Conservation (phyloP, 2,888 invertebrate genomes). For the Melikaiella ostensackeni region DNA sequence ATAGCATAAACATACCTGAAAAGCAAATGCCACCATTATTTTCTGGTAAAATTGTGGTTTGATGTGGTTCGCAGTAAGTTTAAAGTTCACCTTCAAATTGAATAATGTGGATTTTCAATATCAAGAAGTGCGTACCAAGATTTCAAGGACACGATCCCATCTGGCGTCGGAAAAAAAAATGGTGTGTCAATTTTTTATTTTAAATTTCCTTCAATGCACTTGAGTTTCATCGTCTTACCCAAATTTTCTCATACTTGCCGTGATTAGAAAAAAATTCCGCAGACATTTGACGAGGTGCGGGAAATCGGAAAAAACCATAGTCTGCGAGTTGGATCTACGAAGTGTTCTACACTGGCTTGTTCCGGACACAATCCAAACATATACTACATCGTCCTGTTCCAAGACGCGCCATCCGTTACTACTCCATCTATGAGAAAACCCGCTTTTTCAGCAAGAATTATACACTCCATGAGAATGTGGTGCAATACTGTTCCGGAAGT, state of each 20-base stretch:
- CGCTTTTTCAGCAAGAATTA: conserved; percentile 55
- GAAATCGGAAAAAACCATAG: conserved; percentile 49
- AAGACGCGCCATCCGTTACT: conserved; percentile 55
- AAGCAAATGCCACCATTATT: neutral
- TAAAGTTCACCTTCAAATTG: no score
- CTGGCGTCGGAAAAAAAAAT: neutral
- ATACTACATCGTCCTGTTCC: conserved; percentile 49
- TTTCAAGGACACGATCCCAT: neutral
- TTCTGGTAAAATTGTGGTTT: conserved; percentile 16
- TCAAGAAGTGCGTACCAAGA: conserved; percentile 38
- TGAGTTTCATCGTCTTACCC: neutral
- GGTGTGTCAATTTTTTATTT: neutral
- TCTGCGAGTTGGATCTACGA: conserved; percentile 43
- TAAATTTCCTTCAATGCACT: no score
- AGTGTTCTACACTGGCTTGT: neutral
- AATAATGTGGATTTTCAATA: conserved; percentile 29
- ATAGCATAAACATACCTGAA: neutral
- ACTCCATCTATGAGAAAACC: conserved; percentile 50
- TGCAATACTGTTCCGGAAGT: conserved; percentile 54
- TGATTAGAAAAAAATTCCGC: conserved; percentile 31
- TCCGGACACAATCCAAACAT: conserved; percentile 26
- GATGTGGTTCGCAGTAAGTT: conserved; percentile 24
- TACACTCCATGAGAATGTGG: conserved; percentile 57
- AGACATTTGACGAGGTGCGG: conserved; percentile 42
- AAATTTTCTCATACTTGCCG: neutral